Evolutionary conservation across 2,797 vertebrate species (phyloP), one percentile per base, ranked within the genome.

Genomic region (Brachymystax lenok): DNA sequence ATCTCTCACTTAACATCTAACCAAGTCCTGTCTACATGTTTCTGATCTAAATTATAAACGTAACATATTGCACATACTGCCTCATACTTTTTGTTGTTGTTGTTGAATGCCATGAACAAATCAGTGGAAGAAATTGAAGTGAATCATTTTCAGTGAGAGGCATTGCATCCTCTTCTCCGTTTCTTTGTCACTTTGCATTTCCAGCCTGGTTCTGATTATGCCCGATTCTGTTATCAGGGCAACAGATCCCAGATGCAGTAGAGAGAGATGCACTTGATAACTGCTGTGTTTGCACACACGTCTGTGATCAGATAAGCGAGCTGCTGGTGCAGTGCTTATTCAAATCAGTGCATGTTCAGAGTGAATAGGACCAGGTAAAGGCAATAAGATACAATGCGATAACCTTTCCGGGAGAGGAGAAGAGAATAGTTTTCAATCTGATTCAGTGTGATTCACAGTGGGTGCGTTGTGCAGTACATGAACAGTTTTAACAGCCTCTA

Each of bases 281-380:
- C 84, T 89, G 89, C 92, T 91, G 88, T 85, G 88, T 90, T 89
- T 86, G 90, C 90, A 90, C 90, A 90, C 88, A 83, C 82, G 82
- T 88, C 87, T 91, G 86, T 85, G 89, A 94, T 93, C 91, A 90
- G 92, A 94, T 94, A 93, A 93, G 90, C 83, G 84, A 89, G 85
- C 87, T 88, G 90, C 85, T 87, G 89, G 90, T 92, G 90, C 89
- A 85, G 83, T 87, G 91, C 90, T 93, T 92, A 94, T 93, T 94
- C 90, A 93, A 94, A 94, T 93, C 87, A 88, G 87, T 88, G 87
- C 91, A 88, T 92, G 92, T 90, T 91, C 90, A 86, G 86, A 90
- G 88, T 91, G 90, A 92, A 93, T 88, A 83, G 90, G 89, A 92
- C 88, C 92, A 92, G 90, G 91, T n/a, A 89, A 51, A 92, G 87